These are phyloP conservation scores for Myotis brandtii DNA, from an alignment of 2,113 vertebrate genomes.

Conservation along the genomic window DNA sequence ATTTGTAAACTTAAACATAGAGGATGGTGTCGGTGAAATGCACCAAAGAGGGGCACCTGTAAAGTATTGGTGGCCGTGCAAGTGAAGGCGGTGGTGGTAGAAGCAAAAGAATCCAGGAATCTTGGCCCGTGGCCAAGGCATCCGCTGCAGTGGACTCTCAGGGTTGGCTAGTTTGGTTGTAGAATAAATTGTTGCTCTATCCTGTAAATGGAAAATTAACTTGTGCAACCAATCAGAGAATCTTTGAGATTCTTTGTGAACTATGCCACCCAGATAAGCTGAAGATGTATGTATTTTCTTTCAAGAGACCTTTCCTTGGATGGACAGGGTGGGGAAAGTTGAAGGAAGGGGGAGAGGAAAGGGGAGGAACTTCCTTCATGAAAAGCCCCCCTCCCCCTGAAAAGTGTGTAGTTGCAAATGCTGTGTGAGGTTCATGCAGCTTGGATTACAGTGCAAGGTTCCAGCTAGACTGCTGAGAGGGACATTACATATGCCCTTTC, in stretches of 20 bases:
- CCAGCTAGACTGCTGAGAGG: constrained; percentile 76
- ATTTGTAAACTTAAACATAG: neutral
- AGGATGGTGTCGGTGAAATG: neutral
- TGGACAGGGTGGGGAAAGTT: neutral
- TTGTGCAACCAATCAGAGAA: constrained; percentile 79
- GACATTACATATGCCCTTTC: constrained; percentile 73
- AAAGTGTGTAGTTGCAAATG: constrained; percentile 71
- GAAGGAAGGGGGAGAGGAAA: neutral
- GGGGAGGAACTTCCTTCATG: constrained; percentile 58
- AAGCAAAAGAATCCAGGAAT: constrained; percentile 52
- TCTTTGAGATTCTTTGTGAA: constrained; percentile 78
- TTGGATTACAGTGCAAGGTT: constrained; percentile 60
- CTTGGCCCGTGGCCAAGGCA: constrained; percentile 30
- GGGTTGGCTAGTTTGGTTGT: constrained; percentile 79
- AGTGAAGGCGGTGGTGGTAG: neutral
- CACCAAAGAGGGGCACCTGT: neutral
- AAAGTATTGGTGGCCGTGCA: neutral
- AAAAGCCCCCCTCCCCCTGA: constrained; percentile 56
- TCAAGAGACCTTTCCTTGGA: constrained; percentile 60
- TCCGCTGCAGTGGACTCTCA: constrained; percentile 62
- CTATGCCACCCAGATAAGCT: constrained; percentile 80
- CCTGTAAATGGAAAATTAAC: constrained; percentile 86
- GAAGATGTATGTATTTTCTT: constrained; percentile 81
- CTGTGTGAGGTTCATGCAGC: constrained; percentile 61
- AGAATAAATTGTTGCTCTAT: constrained; percentile 77